Conservation (phyloP, 2,797 vertebrate species). For the Buphagus erythrorhynchus region DNA sequence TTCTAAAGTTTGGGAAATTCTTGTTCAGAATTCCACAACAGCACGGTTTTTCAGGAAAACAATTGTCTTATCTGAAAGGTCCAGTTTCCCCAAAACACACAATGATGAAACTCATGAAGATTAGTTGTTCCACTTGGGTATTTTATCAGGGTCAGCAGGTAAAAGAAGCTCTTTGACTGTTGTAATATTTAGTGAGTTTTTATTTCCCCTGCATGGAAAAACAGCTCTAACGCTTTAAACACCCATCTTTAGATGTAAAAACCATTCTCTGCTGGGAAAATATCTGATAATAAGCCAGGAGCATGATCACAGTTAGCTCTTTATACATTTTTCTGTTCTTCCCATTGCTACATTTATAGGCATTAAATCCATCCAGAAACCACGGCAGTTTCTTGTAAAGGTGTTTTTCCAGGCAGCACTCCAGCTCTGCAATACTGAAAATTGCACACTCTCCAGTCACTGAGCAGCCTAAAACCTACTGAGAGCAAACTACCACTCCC, state of each 20-base stretch:
- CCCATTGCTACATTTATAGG: background rate
- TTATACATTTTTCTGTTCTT: background rate
- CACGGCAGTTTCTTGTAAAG: background rate
- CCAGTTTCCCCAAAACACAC: background rate
- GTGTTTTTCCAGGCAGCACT: background rate
- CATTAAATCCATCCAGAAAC: background rate
- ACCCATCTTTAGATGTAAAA: background rate
- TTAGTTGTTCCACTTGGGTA: background rate
- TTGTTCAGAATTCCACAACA: background rate
- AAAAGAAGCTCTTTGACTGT: background rate
- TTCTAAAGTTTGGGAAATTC: background rate
- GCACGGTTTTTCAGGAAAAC: background rate
- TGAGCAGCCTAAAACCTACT: background rate
- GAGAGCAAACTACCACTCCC: background rate
- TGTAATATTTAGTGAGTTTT: background rate
- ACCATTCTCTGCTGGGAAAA: background rate
- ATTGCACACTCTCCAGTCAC: background rate
- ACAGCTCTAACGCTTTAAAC: background rate
- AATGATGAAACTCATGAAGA: background rate
- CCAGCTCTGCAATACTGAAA: background rate
- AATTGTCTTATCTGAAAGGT: background rate
- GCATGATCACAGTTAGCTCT: background rate
- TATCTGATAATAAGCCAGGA: background rate
- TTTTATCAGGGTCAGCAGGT: background rate
- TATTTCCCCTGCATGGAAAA: background rate